These are phyloP conservation scores for Melitaea cinxia DNA, from an alignment of 1,140 invertebrate species.

Conservation along the genomic window DNA sequence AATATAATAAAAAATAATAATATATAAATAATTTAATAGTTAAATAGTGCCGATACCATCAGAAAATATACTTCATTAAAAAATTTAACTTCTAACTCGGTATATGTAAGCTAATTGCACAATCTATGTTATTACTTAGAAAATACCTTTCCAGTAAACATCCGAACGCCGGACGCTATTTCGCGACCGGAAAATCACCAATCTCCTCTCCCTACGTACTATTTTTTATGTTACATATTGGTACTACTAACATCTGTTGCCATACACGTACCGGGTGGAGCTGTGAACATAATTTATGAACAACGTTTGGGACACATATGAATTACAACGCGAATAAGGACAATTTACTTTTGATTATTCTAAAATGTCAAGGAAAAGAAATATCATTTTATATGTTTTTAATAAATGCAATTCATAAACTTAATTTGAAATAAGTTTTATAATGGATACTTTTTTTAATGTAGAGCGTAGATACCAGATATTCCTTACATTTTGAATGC, in stretches of 20 bases:
- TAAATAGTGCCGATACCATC: no score
- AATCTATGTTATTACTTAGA: slow-evolving; percentile 24
- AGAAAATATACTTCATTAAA: not conserved
- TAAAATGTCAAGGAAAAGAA: no score
- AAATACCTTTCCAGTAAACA: slow-evolving; percentile 52
- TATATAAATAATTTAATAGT: no score
- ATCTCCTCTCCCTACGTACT: slow-evolving; percentile 65
- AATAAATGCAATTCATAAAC: no score
- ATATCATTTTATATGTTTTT: no score
- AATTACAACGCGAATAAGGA: not conserved
- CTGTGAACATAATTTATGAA: slow-evolving; percentile 4
- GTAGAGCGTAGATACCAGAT: no score
- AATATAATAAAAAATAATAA: no score
- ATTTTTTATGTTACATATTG: slow-evolving; percentile 58
- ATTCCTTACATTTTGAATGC: no score
- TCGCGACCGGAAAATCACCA: slow-evolving; percentile 74
- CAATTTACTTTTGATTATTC: not conserved
- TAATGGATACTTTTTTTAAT: no score
- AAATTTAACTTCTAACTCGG: not conserved
- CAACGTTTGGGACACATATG: slow-evolving; percentile 3
- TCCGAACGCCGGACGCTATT: slow-evolving; percentile 76
- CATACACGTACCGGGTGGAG: not conserved
- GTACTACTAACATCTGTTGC: slow-evolving; percentile 45
- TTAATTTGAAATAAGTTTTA: no score
- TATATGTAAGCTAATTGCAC: slow-evolving; percentile 3